These are phyloP conservation scores for Ovibos moschatus DNA, from an alignment of 2,113 vertebrate genomes.

Conservation along the genomic window DNA sequence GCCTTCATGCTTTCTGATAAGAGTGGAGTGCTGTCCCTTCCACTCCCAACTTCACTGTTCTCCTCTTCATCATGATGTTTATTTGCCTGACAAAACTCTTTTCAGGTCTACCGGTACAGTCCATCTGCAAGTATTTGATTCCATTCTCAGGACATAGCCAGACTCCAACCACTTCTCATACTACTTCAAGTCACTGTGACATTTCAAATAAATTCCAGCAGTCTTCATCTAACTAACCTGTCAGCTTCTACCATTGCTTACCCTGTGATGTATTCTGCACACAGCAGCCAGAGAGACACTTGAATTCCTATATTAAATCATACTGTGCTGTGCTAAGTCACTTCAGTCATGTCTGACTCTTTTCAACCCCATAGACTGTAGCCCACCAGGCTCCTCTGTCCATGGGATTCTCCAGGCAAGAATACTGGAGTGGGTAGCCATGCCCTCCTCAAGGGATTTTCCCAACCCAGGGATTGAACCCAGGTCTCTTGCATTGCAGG, in stretches of 20 bases:
- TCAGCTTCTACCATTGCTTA: neutral
- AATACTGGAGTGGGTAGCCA: neutral
- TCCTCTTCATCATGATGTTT: neutral
- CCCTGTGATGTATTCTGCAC: rapidly evolving
- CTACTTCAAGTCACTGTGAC: neutral
- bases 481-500: neutral
- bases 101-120: neutral
- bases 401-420: neutral
- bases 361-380: neutral
- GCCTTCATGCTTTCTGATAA: neutral
- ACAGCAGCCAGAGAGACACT: neutral
- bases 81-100: neutral
- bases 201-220: neutral
- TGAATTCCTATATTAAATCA: neutral
- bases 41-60: neutral
- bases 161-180: neutral
- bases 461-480: neutral
- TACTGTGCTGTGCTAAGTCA: neutral
- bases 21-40: neutral
- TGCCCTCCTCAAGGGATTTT: neutral
- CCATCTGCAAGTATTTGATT: neutral
- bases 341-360: neutral
- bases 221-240: neutral
- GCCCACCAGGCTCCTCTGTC: neutral
- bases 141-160: neutral